These are phyloP conservation scores for Sialis fuliginosa DNA, from an alignment of 2,888 invertebrate species.

Conservation along the genomic window DNA sequence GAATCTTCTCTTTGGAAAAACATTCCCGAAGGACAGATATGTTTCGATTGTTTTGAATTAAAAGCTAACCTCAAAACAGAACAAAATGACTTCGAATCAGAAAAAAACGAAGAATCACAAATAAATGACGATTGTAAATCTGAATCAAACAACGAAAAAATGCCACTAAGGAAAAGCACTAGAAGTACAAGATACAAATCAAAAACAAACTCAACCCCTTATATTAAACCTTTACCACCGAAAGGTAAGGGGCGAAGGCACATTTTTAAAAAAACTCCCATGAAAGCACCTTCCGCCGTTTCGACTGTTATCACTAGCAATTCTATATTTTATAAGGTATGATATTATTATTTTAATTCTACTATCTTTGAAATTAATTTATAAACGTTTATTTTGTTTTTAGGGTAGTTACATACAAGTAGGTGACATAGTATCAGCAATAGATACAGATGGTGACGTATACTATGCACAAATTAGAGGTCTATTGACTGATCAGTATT, in stretches of 20 bases:
- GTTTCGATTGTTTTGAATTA: constrained; percentile 51
- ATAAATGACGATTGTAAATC: constrained; percentile 21
- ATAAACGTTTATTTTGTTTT: constrained; percentile 12
- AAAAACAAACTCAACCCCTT: constrained; percentile 24
- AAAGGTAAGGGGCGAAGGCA: constrained; percentile 61
- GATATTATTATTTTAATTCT: neutral
- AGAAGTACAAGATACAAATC: constrained; percentile 33
- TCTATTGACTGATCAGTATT: constrained; percentile 78
- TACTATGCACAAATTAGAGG: constrained; percentile 86
- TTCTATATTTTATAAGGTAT: constrained; percentile 56
- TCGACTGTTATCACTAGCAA: constrained; percentile 69
- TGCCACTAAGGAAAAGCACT: constrained; percentile 39
- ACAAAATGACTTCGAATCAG: constrained; percentile 15
- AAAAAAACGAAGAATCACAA: constrained; percentile 16
- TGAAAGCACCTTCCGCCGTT: constrained; percentile 64
- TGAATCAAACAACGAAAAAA: constrained; percentile 28
- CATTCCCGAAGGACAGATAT: constrained; percentile 55
- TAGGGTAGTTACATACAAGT: constrained; percentile 68
- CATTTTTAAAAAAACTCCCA: constrained; percentile 60
- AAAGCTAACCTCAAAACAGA: constrained; percentile 25
- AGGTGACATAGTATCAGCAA: constrained; percentile 79
- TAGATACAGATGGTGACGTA: constrained; percentile 53
- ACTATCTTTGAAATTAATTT: neutral
- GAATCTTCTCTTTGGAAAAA: constrained; percentile 63
- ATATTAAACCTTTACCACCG: constrained; percentile 25